phyloP scores from a whole-genome alignment of 2,888 invertebrate genomes.

The Callimorpha dominula region DNA sequence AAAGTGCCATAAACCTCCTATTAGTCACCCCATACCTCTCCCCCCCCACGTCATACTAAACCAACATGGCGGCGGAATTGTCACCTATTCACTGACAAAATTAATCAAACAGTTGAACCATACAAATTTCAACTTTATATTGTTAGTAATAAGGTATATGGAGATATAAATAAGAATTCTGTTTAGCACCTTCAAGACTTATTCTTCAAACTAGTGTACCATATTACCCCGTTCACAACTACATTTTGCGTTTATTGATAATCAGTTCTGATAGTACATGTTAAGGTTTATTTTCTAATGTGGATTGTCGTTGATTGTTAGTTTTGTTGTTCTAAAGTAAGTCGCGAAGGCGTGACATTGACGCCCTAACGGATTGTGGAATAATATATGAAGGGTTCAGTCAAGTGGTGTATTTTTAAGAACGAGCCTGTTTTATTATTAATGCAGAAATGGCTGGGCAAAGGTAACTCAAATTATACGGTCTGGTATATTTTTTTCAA shows the following conservation, averaged over 20 bases:
- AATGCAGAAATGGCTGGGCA: constrained; percentile 70
- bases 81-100: constrained; percentile 76
- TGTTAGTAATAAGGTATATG: constrained; percentile 39
- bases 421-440: constrained; percentile 73
- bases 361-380: constrained; percentile 79
- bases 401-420: constrained; percentile 76
- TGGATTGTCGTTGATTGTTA: constrained; percentile 55
- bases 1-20: constrained; percentile 82
- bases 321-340: constrained; percentile 75
- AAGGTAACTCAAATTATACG: constrained; percentile 35
- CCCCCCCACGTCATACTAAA: constrained; percentile 72
- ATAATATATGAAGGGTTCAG: constrained; percentile 83
- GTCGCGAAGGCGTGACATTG: constrained; percentile 84
- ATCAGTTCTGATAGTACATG: constrained; percentile 23
- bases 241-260: constrained; percentile 29
- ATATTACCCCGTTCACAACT: constrained; percentile 73
- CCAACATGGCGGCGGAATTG: constrained; percentile 85
- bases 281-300: constrained; percentile 51
- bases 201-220: constrained; percentile 77
- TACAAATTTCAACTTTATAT: constrained; percentile 33
- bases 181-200: constrained; percentile 72
- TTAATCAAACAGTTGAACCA: constrained; percentile 29
- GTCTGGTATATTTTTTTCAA: constrained; percentile 12
- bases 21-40: constrained; percentile 75
- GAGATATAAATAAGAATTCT: constrained; percentile 39